A percentile compares a stretch with the other conserved stretches of the same genome.
phyloP scores from a whole-genome alignment of 2,797 vertebrate genomes.

The Thaleichthys pacificus region DNA sequence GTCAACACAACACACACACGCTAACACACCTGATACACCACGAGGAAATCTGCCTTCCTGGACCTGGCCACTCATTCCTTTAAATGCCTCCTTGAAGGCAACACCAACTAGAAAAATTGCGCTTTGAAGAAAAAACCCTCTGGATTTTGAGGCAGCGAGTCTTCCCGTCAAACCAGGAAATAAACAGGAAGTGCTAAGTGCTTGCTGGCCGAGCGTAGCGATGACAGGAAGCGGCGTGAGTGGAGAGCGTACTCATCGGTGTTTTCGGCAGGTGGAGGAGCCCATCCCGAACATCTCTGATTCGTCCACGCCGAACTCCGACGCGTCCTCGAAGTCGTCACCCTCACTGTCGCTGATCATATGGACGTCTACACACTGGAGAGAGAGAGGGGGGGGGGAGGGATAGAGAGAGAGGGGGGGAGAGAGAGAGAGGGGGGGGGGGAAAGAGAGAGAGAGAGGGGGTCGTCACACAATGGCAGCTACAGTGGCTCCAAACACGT shows the following conservation, averaged over 20 bases:
- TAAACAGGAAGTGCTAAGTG: no score
- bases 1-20: neutral
- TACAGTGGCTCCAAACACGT: no score
- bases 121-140: no score
- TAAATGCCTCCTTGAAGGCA: no score
- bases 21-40: no score
- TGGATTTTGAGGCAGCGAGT: no score
- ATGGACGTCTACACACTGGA: conserved; percentile 93
- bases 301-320: conserved; percentile 97
- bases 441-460: conserved; percentile 24
- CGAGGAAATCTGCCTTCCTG: no score
- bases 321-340: conserved; percentile 97
- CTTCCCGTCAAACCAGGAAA: neutral
- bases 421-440: no score
- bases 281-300: conserved; percentile 96
- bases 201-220: neutral
- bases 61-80: no score
- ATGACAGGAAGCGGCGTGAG: neutral
- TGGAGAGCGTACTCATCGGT: conserved; percentile 88
- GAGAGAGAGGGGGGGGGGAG: neutral
- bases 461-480: no score
- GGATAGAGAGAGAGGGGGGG: neutral
- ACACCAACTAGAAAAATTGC: no score
- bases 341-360: conserved; percentile 99
- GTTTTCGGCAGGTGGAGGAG: conserved; percentile 87